Conservation (phyloP, 2,888 invertebrate species). For the Diarsia mendica region DNA sequence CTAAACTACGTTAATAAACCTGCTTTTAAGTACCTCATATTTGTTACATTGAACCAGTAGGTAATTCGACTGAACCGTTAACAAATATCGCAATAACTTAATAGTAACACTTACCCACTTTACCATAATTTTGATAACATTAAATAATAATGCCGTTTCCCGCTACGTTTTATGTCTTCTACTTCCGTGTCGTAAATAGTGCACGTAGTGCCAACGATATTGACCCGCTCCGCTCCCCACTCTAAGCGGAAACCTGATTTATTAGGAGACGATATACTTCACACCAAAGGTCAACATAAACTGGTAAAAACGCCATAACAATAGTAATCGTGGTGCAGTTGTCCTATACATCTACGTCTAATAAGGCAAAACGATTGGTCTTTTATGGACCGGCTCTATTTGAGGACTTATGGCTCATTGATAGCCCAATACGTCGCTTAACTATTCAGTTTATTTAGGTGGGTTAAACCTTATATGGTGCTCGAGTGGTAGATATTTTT, state of each 20-base stretch:
- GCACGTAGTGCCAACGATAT: conserved; percentile 44
- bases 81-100: conserved; percentile 23
- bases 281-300: conserved; percentile 36
- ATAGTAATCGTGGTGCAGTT: conserved; percentile 60
- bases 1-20: background rate
- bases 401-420: conserved; percentile 56
- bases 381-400: conserved; percentile 58
- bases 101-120: conserved; percentile 31
- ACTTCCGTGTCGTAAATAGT: conserved; percentile 54
- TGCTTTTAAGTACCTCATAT: background rate
- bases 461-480: conserved; percentile 12
- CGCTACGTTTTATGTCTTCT: conserved; percentile 57
- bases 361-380: conserved; percentile 65
- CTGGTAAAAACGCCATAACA: conserved; percentile 52
- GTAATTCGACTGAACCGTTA: conserved; percentile 9
- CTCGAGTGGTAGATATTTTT: conserved; percentile 9
- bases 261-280: conserved; percentile 12
- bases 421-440: conserved; percentile 43
- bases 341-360: conserved; percentile 59
- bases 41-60: background rate
- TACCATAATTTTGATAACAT: conserved; percentile 43
- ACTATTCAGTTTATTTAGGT: conserved; percentile 48
- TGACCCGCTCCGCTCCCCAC: conserved; percentile 51
- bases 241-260: conserved; percentile 32
- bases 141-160: conserved; percentile 40